Percentiles rank a stretch among this genome's conserved stretches.
Conservation (phyloP, 2,113 vertebrate species). For the Forbesichthys papilliferus region DNA sequence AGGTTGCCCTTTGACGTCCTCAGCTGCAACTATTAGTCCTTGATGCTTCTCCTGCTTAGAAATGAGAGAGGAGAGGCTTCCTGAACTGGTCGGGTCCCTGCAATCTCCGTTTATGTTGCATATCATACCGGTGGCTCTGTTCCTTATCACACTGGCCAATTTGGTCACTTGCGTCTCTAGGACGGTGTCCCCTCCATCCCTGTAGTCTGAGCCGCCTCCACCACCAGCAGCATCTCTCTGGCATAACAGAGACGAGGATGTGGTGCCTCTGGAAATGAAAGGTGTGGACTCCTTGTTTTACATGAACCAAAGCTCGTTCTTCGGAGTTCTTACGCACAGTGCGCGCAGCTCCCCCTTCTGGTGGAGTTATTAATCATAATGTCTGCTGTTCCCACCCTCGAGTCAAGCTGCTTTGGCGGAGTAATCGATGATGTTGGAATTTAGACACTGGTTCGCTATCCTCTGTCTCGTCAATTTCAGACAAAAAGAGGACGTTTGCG, state of each 20-base stretch:
- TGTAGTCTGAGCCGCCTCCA: conserved; percentile 25
- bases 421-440: conserved; percentile 42
- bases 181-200: conserved; percentile 36
- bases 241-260: conserved; percentile 51
- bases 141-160: conserved; percentile 35
- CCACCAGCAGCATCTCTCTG: conserved; percentile 59
- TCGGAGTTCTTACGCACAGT: conserved; percentile 66
- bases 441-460: conserved; percentile 71
- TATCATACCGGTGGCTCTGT: conserved; percentile 70
- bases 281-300: conserved; percentile 55
- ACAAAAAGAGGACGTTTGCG: conserved; percentile 1
- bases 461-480: conserved; percentile 68
- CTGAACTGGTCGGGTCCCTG: conserved; percentile 73
- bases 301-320: conserved; percentile 66
- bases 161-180: conserved; percentile 28
- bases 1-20: conserved; percentile 48
- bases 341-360: conserved; percentile 77
- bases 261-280: conserved; percentile 46
- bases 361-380: conserved; percentile 64
- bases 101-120: conserved; percentile 83
- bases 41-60: conserved; percentile 71
- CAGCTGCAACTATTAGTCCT: conserved; percentile 58
- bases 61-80: conserved; percentile 75
- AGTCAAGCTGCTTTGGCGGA: conserved; percentile 13
- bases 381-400: conserved; percentile 57